Evolutionary conservation across 2,888 invertebrate species (phyloP).

Genomic region (Cheilosia vernalis): DNA sequence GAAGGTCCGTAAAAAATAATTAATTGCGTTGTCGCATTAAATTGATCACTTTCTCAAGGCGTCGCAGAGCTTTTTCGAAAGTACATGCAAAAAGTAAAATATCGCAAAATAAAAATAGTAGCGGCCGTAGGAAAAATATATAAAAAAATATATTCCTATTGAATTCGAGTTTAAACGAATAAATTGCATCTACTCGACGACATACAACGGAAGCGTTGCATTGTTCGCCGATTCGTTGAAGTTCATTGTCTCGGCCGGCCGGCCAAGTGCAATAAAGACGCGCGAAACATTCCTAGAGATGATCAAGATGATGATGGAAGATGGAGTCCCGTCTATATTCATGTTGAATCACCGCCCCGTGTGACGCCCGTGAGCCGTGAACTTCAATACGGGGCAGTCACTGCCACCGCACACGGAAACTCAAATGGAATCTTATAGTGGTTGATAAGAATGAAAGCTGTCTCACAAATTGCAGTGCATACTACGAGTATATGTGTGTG

Average conservation of each 20-base stretch:
- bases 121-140: neutral
- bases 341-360: constrained; percentile 12
- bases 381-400: constrained; percentile 41
- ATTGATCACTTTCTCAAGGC: constrained; percentile 11
- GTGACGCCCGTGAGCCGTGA: constrained; percentile 62
- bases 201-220: constrained; percentile 40
- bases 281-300: constrained; percentile 40
- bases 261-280: constrained; percentile 44
- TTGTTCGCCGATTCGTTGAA: constrained; percentile 39
- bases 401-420: too few species aligned
- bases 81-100: constrained; percentile 1
- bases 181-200: constrained; percentile 48
- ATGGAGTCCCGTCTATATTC: neutral
- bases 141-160: constrained; percentile 44
- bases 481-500: too few species aligned
- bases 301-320: neutral
- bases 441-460: too few species aligned
- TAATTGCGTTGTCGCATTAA: neutral
- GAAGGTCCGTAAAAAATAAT: neutral
- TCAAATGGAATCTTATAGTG: too few species aligned
- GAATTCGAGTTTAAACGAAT: constrained; percentile 52
- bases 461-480: too few species aligned
- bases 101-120: constrained; percentile 7
- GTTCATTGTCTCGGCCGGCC: constrained; percentile 50
- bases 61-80: neutral